Evolutionary conservation across 2,113 vertebrate species (phyloP), one percentile per base, ranked within the genome.

Genomic region (Ceyx margarethae): DNA sequence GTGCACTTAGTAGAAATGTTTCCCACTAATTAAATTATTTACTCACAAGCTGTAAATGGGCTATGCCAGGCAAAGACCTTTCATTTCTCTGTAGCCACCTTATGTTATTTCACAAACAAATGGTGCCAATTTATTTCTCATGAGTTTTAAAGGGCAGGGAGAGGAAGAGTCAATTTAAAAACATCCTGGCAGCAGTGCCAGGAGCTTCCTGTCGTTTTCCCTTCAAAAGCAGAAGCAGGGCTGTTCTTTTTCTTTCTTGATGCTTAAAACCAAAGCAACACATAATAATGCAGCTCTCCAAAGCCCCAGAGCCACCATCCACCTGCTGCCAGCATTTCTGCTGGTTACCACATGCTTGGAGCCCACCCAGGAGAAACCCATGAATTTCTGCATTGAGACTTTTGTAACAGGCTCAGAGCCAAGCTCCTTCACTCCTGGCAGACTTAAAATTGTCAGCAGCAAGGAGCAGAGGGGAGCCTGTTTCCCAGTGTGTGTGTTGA

Each of bases 11-110:
- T 14, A 15, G 29, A 79, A 79, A 15, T 25, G 51, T 42, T 93
- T 89, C 50, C 54, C 58, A 42, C 57, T 86, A 94, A 90, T 79
- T 86, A 81, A 89, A 92, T 72, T 50, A 87, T 76, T 89, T 82
- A 18, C 58, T 94, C 54, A 35, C 11, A 35, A 82, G 54, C 15
- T 56, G 40, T 57, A 76, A 89, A 73, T 10, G 46, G 25, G 67
- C 54, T 75, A 78, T 86, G 45, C 31, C 58, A 69, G 50, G 50
- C 31, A 76, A 93, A 86, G 54, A 29, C 25, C 17, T 46, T 84
- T 61, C 73, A 33, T n/a, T 51, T 65, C 84, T 50, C 26, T 61
- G 17, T 40, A 87, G 67, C 84, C 67, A 85, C 71, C 56, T 79
- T 60, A 62, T 31, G 75, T 46, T 89, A 89, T 94, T 74, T 37